Base-by-base conservation (phyloP, 2,113 vertebrate species). In the Oophaga pumilio region DNA sequence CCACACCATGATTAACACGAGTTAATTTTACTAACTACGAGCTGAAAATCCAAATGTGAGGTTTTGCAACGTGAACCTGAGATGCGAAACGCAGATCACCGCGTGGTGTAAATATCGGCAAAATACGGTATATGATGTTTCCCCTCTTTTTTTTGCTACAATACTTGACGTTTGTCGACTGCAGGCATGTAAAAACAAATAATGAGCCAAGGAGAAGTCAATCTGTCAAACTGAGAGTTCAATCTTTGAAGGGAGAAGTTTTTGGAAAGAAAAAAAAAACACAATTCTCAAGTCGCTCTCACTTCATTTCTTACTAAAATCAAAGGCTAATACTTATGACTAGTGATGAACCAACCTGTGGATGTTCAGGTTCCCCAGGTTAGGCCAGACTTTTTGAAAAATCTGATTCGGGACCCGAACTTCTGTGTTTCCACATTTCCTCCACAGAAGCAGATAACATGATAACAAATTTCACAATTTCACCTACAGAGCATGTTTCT, bases 161-260 rank as follows among this genome's bases (percentile, higher is more conserved):
- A 68, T 28, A n/a, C 60, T 50, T 10, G 13, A 73, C 24, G 17
- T 62, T 76, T 49, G 17, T 43, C 50, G 73, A 62, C 64, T 69
- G 76, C 85, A 59, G 85, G 64, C 62, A 59, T 80, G 76, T 43
- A 10, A 24, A 64, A 77, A 77, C 84, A 64, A 76, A 77, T 64
- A 22, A 9, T 22, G 11, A 50, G 43, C 57, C 57, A 11, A 7
- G 12, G 43, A 82, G 60, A 82, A 59, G 53, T 50, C 86, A 82
- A 71, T 18, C 66, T 5, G 12, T 87, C 77, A 82, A 87, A 50
- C 53, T 3, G 20, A 59, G 50, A 62, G 56, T 82, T 87, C 66
- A 82, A 73, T 82, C 14, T 68, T 78, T 82, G 12, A 43, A 50
- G 53, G 57, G 8, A 50, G 26, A 66, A 83, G 3, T 66, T 79